Base-by-base conservation (phyloP, 2,888 invertebrate genomes). In the Hirtodrosophila histrioides region DNA sequence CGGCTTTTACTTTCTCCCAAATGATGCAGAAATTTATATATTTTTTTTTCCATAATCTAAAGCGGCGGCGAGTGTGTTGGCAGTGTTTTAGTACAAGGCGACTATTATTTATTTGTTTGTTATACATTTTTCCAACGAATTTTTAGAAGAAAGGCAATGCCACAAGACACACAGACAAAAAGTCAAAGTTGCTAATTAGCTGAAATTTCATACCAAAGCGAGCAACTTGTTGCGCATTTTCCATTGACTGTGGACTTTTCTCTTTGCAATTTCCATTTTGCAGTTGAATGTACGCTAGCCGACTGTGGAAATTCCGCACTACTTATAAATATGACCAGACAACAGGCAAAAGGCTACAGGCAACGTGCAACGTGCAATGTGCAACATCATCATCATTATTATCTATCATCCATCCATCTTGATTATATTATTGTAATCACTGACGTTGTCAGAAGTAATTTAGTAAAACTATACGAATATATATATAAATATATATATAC, bases 1-100 rank as follows among this genome's bases (percentile, higher is more conserved):
- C 78, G 73, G 82, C 86, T 89, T 89, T 89, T 88, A 88, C 86
- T 88, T 89, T 89, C 89, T 83, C 88, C 88, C 79, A 70, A 76
- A 72, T 77, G 78, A 72, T 73, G 84, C 71, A 82, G 70, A 79
- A 87, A 87, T 43, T 50, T 27, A 31, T 48, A 24, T 33, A 41
- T 24, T 11, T 10, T 29, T 35, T 64, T 63, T 54, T 48, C 51
- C 60, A 51, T 72, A 64, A 75, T 70, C 69, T 69, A 63, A 67
- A 54, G 48, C 43, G 44, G 49, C 64, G 56, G 60, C 55, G 27
- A 54, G 68, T 53, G 53, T 46, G 48, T 54, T 39, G 58, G 49
- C 17, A 17, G 17, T 17, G 17, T 3, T 27, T 27, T 5, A 27
- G 27, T 6, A 73, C 63, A 78, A 55, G 35, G 41, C 45, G 10